phyloP scores from a whole-genome alignment of 2,888 invertebrate species.

The Sinotaia quadrata region DNA sequence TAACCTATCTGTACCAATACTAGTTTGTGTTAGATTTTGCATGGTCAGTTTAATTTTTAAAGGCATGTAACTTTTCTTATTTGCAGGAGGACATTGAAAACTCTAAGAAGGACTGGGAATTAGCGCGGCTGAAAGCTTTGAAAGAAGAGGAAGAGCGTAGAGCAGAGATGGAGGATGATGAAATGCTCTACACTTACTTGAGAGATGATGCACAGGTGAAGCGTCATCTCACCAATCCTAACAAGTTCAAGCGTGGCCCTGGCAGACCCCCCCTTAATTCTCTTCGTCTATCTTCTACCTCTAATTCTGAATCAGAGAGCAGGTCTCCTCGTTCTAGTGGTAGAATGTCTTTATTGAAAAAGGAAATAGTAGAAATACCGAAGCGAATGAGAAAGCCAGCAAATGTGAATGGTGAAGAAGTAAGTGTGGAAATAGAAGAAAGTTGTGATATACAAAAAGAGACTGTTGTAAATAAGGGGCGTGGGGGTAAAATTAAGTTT shows the following conservation, averaged over 20 bases:
- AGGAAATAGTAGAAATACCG: too few relatives aligned
- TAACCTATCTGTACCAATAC: not conserved
- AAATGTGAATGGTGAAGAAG: too few relatives aligned
- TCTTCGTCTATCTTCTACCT: conserved; percentile 4
- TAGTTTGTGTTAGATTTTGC: not conserved
- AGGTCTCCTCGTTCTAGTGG: not conserved
- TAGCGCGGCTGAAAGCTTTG: conserved; percentile 77
- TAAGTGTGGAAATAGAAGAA: too few relatives aligned
- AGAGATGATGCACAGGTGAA: conserved; percentile 88
- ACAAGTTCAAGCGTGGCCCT: conserved; percentile 11
- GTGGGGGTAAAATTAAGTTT: too few relatives aligned
- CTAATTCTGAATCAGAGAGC: not conserved
- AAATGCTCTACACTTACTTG: conserved; percentile 82
- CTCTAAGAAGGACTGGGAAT: conserved; percentile 87
- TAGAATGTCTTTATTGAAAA: too few relatives aligned
- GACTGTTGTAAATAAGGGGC: too few relatives aligned
- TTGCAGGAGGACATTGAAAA: conserved; percentile 78
- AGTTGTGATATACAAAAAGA: too few relatives aligned
- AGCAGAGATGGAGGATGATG: conserved; percentile 73
- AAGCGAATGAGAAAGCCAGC: too few relatives aligned
- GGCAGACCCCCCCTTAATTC: conserved; percentile 5
- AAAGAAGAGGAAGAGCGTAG: conserved; percentile 74
- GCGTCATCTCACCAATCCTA: conserved; percentile 44
- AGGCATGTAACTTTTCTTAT: not conserved
- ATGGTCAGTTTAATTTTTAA: not conserved